Evolutionary conservation across 2,113 vertebrate species (phyloP), one percentile per base, ranked within the genome.

Genomic region (Phoxinus phoxinus): DNA sequence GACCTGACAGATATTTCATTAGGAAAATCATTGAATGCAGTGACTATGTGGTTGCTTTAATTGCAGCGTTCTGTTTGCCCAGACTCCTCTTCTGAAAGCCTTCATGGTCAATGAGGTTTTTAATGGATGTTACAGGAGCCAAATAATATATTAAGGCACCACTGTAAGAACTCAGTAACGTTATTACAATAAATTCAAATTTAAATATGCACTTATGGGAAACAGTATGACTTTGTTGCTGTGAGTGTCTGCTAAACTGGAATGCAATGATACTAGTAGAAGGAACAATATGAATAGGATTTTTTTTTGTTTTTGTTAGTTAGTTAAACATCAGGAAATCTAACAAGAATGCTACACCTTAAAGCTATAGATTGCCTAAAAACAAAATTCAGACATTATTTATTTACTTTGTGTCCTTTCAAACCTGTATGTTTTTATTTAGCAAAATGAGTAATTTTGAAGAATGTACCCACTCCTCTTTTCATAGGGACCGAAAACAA

Each of bases 41-140:
- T 46, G 53, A 27, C 3, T 27, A 4, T 82, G 83, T 35, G 78
- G 74, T 73, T 56, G 6, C 27, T 63, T 85, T 73, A 81, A 76
- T 76, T 67, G 25, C 51, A 82, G n/a, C 23, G 7, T 53, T 75
- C 10, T 44, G 1, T 73, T 83, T 61, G 80, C 44, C 59, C 37
- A 69, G 21, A 37, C n/a, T 78, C 58, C 61, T 78, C 83, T 53
- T n/a, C 61, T 35, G 30, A 74, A 71, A 7, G 13, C 30, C 48
- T 25, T 73, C 32, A 48, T 51, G 59, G 32, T 10, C 48, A n/a
- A 8, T 32, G 58, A 41, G 41, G 53, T 71, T 71, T 48, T 19
- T 73, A 87, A 79, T 78, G 80, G 84, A 69, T 83, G 74, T 67
- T 74, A 61, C 67, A 85, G 78, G 19, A 81, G 61, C 35, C 32